These are phyloP conservation scores for Eurytoma californica DNA, from an alignment of 2,888 invertebrate genomes.

Conservation along the genomic window DNA sequence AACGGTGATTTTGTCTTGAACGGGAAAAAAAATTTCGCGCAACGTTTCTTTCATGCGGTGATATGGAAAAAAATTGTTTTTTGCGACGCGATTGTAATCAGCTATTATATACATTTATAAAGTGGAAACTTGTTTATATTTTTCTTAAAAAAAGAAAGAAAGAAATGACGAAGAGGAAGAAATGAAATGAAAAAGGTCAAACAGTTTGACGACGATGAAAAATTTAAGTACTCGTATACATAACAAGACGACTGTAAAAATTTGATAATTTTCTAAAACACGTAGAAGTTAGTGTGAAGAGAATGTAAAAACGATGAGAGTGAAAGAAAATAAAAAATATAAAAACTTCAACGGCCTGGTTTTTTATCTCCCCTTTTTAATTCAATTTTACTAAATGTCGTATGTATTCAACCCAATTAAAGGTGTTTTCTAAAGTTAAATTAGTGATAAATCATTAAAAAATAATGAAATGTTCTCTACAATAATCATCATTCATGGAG, in stretches of 20 bases:
- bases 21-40: constrained; percentile 44
- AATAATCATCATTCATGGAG: too few relatives aligned
- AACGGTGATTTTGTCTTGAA: too few relatives aligned
- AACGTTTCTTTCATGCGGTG: constrained; percentile 42
- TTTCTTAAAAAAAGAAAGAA: constrained; percentile 53
- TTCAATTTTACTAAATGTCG: not conserved
- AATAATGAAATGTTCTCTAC: too few relatives aligned
- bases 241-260: constrained; percentile 56
- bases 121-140: constrained; percentile 58
- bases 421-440: too few relatives aligned
- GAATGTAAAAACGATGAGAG: constrained; percentile 56
- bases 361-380: constrained; percentile 28
- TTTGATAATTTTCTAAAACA: constrained; percentile 58
- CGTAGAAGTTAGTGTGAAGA: constrained; percentile 56
- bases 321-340: constrained; percentile 55
- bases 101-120: constrained; percentile 54
- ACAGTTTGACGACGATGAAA: constrained; percentile 51
- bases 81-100: constrained; percentile 52
- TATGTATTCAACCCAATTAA: too few relatives aligned
- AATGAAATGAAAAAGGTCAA: constrained; percentile 29
- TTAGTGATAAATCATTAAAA: too few relatives aligned
- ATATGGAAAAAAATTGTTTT: constrained; percentile 51
- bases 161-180: constrained; percentile 16
- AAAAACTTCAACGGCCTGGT: constrained; percentile 38
- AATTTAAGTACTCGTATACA: constrained; percentile 57